Evolutionary conservation across 2,797 vertebrate genomes (phyloP), one percentile per base, ranked within the genome.

Genomic region (Microhierax caerulescens): DNA sequence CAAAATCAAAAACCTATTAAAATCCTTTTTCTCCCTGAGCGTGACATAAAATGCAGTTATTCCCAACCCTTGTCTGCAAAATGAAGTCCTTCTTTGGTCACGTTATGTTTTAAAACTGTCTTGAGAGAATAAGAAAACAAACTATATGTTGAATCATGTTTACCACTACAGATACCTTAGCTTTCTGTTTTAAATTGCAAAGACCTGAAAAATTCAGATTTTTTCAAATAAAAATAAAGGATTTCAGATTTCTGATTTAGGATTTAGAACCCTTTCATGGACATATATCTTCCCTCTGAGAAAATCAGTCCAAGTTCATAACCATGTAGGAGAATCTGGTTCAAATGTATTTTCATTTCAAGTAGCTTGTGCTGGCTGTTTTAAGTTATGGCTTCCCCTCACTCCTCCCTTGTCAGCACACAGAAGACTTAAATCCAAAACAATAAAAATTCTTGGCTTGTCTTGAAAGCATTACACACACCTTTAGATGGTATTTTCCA

Each of bases 251-350:
- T 70, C 25, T 69, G 24, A 13, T 69, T 83, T 50, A 39, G 15
- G 6, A 17, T 53, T 65, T 54, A 48, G 17, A 65, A 81, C 18
- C 17, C 22, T 67, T 47, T 23, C 23, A 34, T 30, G 51, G 23
- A 41, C 2, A 5, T 5, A 5, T 32, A 53, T 72, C 51, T 79
- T 36, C 20, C 10, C 11, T 45, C 32, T 16, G 5, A 80, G 27
- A 86, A 80, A 80, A 1, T 37, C 0, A 2, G 3, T 72, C 23
- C 28, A 76, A 61, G 12, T 54, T 63, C 17, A 21, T 54, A 41
- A 59, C 18, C 50, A 60, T 0, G 0, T 27, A 36, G 30, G 21
- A 73, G 10, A 88, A 60, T 10, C 7, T 41, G 4, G 2, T 56
- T 90, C 32, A 79, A 43, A 65, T 18, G 10, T 24, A 47, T 76